Percentiles rank a stretch among this genome's conserved stretches.
Conservation (phyloP, 1,140 invertebrate species). For the Drosophila kurseongensis region DNA sequence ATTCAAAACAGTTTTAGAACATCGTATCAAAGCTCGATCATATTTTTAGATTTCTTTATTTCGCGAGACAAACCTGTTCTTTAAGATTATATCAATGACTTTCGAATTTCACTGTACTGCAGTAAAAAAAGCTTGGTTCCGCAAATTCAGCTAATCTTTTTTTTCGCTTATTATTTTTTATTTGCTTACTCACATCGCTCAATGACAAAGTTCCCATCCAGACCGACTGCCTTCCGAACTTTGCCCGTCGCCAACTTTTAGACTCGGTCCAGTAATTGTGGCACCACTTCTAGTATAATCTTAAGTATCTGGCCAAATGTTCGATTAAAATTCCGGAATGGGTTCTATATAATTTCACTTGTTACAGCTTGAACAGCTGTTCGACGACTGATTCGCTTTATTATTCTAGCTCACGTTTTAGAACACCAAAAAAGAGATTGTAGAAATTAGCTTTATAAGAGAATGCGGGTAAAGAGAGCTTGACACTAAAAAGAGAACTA, state of each 20-base stretch:
- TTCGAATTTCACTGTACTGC: too few relatives aligned
- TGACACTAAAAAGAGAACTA: background rate
- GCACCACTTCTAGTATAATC: background rate
- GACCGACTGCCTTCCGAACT: conserved; percentile 2
- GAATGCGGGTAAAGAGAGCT: background rate
- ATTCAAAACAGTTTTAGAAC: too few relatives aligned
- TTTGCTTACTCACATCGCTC: conserved; percentile 49
- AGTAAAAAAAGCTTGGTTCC: background rate
- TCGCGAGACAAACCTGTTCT: too few relatives aligned
- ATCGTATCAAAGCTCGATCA: too few relatives aligned
- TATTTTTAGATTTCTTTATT: too few relatives aligned
- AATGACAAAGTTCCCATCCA: conserved; percentile 58
- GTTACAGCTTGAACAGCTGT: background rate
- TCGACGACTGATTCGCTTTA: background rate
- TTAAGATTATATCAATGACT: too few relatives aligned
- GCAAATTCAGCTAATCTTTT: background rate
- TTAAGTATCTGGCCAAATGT: background rate
- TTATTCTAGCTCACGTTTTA: background rate
- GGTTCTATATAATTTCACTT: background rate
- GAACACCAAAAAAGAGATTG: background rate
- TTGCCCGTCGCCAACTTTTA: conserved; percentile 16
- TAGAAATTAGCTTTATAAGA: background rate
- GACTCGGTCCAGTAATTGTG: background rate
- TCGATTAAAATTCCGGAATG: background rate
- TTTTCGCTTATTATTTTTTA: background rate